Percentiles rank a stretch among this genome's conserved stretches.
These are phyloP conservation scores for Gulo gulo DNA, from an alignment of 2,113 vertebrate species.

Conservation along the genomic window DNA sequence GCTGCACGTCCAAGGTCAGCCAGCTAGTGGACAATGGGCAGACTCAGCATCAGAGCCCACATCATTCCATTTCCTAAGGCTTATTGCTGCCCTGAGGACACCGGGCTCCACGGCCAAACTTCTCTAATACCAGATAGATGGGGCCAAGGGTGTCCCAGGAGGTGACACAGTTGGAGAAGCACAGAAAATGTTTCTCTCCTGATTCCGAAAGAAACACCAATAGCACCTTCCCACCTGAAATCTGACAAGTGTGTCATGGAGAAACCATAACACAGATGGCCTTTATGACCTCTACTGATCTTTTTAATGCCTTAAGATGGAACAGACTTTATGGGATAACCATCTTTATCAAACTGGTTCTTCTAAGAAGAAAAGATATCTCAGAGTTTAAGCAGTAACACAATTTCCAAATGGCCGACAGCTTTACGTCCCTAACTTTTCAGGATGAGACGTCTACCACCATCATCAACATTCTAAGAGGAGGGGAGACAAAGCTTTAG, in stretches of 20 bases:
- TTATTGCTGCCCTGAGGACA: accelerated
- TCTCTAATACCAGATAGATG: neutral
- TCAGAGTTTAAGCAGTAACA: no score
- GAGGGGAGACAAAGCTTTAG: accelerated
- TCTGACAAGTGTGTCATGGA: accelerated
- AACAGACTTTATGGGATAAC: no score
- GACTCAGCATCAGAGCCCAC: neutral
- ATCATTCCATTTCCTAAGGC: neutral
- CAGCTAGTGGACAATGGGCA: accelerated
- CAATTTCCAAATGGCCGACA: neutral
- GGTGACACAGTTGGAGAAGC: accelerated
- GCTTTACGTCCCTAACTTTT: accelerated
- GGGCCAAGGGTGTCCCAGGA: accelerated
- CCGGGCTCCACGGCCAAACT: accelerated
- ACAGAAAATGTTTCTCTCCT: neutral
- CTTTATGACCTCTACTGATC: accelerated
- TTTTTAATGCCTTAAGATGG: neutral
- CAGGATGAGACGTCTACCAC: no score
- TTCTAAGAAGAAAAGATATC: neutral
- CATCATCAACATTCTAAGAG: accelerated
- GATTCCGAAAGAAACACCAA: neutral
- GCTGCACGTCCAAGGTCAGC: neutral
- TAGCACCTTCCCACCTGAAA: no score
- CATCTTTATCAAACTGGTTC: neutral
- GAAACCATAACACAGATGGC: neutral